Base-by-base conservation (phyloP, 2,797 vertebrate species). In the Cephalopachus bancanus region DNA sequence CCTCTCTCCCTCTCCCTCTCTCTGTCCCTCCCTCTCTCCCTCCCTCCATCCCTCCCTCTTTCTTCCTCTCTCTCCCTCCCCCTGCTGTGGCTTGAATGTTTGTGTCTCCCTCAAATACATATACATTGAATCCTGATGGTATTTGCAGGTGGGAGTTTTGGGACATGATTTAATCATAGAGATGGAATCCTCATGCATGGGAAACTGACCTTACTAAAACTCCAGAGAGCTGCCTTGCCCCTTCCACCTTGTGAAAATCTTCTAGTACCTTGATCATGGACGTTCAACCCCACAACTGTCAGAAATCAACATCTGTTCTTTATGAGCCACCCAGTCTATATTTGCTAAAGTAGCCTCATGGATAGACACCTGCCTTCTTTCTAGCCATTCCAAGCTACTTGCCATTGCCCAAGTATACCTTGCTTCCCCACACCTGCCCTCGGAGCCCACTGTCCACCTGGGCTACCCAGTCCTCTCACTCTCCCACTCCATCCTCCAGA, bases 281-380 rank as follows among this genome's bases (percentile, higher is more conserved):
- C 74, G 17, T 53, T 49, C 8, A 26, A 44, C 49, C 74, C 74
- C 28, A 19, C 8, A 30, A 10, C 74, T 3, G 15, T 76, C 5
- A 17, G 9, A 65, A 65, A 28, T 2, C 16, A 76, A 11, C 49
- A 19, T 11, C 74, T 76, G 28, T 53, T 5, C 9, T 17, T 9
- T 7, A 19, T 53, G 10, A 76, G 74, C 74, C 74, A 53, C 16
- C 49, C 8, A 1, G 49, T 26, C 49, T 10, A 3, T 5, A 16
- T n/a, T 55, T 5, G 10, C 9, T n/a, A n/a, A 1, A 51, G 28
- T 0, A 3, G 2, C 51, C 28, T 30, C 28, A 11, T 11, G 17
- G 49, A n/a, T 10, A n/a, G 28, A 76, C 75, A 55, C 1, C 53
- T 20, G 53, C 30, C 74, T 85, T 79, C 30, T 72, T 44, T 67